Evolutionary conservation across 2,113 vertebrate genomes (phyloP).

Genomic region (Siniperca chuatsi): DNA sequence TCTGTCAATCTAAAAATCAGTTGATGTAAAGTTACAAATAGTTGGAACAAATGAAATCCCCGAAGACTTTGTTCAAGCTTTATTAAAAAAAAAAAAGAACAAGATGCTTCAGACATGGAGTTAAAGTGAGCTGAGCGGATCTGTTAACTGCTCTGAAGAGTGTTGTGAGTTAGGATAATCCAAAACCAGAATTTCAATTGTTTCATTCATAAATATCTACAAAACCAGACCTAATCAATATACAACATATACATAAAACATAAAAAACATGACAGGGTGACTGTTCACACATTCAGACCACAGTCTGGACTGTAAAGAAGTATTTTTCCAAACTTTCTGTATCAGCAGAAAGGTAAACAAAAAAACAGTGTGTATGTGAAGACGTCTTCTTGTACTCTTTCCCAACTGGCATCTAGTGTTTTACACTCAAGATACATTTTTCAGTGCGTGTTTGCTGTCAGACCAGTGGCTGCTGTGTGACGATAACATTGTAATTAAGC

Average conservation of each 20-base stretch:
- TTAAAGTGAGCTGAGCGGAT: background rate
- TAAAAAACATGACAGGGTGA: background rate
- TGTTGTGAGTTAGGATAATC: background rate
- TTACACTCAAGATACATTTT: background rate
- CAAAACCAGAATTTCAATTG: background rate
- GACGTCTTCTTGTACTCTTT: background rate
- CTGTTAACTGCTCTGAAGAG: background rate
- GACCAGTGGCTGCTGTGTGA: background rate
- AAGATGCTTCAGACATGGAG: background rate
- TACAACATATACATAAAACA: constrained; percentile 48
- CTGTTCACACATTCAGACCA: background rate
- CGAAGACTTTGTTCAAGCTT: background rate
- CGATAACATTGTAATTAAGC: background rate
- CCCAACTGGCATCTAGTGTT: background rate
- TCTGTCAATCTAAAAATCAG: background rate
- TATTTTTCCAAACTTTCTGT: background rate
- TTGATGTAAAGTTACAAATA: background rate
- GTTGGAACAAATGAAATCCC: background rate
- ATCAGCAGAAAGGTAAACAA: background rate
- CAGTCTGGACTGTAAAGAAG: background rate
- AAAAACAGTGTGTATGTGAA: background rate
- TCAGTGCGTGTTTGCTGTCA: background rate
- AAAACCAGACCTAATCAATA: constrained; percentile 30
- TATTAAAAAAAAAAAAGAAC: constrained; percentile 25
- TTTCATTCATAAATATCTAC: constrained; percentile 53